Evolutionary conservation across 2,797 vertebrate genomes (phyloP).

Genomic region (Dendrocincla fuliginosa): DNA sequence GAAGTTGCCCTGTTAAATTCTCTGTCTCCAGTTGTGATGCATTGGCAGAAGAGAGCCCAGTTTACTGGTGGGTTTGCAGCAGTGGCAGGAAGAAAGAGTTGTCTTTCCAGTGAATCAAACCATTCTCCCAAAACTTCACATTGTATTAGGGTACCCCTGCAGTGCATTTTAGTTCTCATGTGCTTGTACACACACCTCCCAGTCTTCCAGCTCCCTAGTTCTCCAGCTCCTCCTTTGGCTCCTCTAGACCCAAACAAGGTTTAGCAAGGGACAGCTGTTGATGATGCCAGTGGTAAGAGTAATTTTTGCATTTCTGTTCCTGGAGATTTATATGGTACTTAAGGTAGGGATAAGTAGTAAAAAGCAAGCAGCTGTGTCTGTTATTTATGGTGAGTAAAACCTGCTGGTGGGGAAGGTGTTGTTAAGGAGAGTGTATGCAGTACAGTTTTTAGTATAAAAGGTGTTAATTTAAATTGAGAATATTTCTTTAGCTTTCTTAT

Average conservation of each 20-base stretch:
- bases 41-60: not conserved
- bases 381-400: not conserved
- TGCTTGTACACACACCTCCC: not conserved
- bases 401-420: not conserved
- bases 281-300: not conserved
- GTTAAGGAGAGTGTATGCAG: not conserved
- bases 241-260: not conserved
- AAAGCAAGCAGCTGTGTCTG: not conserved
- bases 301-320: not conserved
- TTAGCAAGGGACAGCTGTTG: not conserved
- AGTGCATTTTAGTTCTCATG: not conserved
- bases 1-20: not conserved
- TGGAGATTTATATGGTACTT: not conserved
- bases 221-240: not conserved
- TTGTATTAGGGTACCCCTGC: not conserved
- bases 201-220: not conserved
- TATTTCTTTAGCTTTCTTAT: not conserved
- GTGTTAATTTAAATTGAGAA: not conserved
- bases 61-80: not conserved
- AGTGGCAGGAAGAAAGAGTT: not conserved
- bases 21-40: too few species aligned
- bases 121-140: not conserved
- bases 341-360: not conserved
- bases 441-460: not conserved
- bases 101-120: not conserved